Evolutionary conservation across 1,140 invertebrate species (phyloP).

Genomic region (Pinna nobilis): DNA sequence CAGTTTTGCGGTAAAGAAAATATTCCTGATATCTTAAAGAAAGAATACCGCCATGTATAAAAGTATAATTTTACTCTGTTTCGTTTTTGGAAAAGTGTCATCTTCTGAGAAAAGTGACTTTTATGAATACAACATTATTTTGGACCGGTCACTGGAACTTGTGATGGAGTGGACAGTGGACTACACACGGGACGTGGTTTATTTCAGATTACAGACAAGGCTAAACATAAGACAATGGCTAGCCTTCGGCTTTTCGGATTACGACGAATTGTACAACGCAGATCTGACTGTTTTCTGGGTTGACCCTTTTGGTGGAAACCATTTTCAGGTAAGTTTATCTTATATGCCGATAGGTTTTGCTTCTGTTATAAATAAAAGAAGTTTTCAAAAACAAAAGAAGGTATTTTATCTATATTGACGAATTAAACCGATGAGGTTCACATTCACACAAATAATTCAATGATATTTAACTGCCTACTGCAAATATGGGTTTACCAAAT

Average conservation of each 20-base stretch:
- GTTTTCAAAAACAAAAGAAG: background rate
- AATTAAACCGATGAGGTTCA: background rate
- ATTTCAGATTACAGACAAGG: slow-evolving; percentile 44
- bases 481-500: too few relatives aligned
- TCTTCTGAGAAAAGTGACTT: too few relatives aligned
- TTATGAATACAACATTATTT: slow-evolving; percentile 28
- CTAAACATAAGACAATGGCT: slow-evolving; percentile 48
- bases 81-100: too few relatives aligned
- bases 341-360: background rate
- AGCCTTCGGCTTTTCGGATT: slow-evolving; percentile 89
- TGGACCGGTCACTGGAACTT: slow-evolving; percentile 31
- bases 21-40: too few relatives aligned
- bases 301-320: slow-evolving; percentile 80
- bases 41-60: too few relatives aligned
- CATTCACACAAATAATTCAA: too few relatives aligned
- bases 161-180: slow-evolving; percentile 52
- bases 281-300: slow-evolving; percentile 91
- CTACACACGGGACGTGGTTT: slow-evolving; percentile 28
- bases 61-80: too few relatives aligned
- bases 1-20: too few relatives aligned
- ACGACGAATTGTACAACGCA: slow-evolving; percentile 84
- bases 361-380: background rate
- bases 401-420: background rate
- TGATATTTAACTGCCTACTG: too few relatives aligned
- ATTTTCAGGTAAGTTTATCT: slow-evolving; percentile 80